Evolutionary conservation across 2,113 vertebrate genomes (phyloP), one percentile per base, ranked within the genome.

Genomic region (Apistogramma diplotaenia): DNA sequence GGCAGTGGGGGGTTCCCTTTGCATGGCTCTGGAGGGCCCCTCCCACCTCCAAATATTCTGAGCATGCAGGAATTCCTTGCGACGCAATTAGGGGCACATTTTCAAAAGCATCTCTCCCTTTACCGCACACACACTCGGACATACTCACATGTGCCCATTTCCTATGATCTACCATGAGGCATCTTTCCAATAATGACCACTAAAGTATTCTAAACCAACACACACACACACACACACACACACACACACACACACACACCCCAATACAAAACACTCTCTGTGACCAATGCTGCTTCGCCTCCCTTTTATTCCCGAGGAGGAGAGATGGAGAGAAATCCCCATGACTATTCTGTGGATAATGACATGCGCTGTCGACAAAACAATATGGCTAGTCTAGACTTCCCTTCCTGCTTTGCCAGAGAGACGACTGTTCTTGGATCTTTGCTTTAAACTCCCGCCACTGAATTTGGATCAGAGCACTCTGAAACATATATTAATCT

Each of bases 1-100:
- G 91, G 83, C 79, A 75, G 82, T 84, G 55, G 96, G 97, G 95
- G 95, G 93, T 85, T 96, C 94, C 93, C 93, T 96, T 96, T 93
- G 23, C 90, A 89, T 91, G 91, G 86, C 43, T 95, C 94, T 21
- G 93, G 85, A 94, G 91, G 43, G 92, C 92, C 83, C 87, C 94
- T 93, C 93, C 96, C 92, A 93, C 86, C 84, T 79, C 70, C 87
- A 95, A 93, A 95, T 93, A 95, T 94, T 94, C 89, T 78, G 90
- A 93, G 90, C 93, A 93, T 93, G 90, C 92, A 88, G 91, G 93
- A 94, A 95, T 95, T 95, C 91, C 92, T 89, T n/a, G 85, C 78
- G 53, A 90, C 61, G 85, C 79, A 92, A 93, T 92, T 84, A 88
- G 86, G 58, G 76, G 79, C 78, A 85, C 78, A 62, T 74, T 89